A percentile compares a stretch with the other conserved stretches of the same genome.
These are phyloP conservation scores for Condylostylus longicornis DNA, from an alignment of 1,140 invertebrate genomes.

Conservation along the genomic window DNA sequence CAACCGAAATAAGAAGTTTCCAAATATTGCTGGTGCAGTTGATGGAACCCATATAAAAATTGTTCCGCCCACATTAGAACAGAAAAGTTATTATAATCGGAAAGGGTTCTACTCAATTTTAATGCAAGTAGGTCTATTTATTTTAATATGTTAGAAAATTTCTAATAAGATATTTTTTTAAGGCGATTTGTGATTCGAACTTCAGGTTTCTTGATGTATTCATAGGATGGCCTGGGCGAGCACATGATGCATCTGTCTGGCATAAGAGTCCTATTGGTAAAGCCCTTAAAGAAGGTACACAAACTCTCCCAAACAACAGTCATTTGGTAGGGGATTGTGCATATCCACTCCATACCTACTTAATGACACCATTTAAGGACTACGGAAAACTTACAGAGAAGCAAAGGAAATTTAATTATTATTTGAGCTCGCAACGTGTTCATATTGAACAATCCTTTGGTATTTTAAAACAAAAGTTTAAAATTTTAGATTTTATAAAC, in stretches of 20 bases:
- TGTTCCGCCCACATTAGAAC: neutral
- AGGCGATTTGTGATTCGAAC: neutral
- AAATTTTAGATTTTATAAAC: constrained; percentile 1
- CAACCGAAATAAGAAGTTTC: neutral
- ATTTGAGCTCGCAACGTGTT: constrained; percentile 1
- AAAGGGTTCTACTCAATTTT: neutral
- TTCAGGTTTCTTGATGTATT: neutral
- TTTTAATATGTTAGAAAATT: neutral
- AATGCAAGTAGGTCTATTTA: neutral
- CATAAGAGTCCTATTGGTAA: neutral
- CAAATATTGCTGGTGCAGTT: neutral
- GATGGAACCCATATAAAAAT: neutral
- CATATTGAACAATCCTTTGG: constrained; percentile 6
- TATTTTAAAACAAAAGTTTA: constrained; percentile 6
- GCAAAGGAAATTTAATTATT: constrained; percentile 3
- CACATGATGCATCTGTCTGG: neutral
- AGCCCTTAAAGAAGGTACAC: neutral
- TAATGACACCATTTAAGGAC: constrained; percentile 4
- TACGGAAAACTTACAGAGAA: constrained; percentile 1
- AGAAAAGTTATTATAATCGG: neutral
- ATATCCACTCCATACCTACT: constrained; percentile 1
- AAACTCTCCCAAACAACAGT: neutral
- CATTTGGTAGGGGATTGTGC: constrained; percentile 3
- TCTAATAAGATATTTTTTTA: neutral
- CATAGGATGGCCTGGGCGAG: neutral